Percentiles rank a stretch among this genome's conserved stretches.
phyloP scores from a whole-genome alignment of 2,888 invertebrate genomes.

The Heliconius sara region DNA sequence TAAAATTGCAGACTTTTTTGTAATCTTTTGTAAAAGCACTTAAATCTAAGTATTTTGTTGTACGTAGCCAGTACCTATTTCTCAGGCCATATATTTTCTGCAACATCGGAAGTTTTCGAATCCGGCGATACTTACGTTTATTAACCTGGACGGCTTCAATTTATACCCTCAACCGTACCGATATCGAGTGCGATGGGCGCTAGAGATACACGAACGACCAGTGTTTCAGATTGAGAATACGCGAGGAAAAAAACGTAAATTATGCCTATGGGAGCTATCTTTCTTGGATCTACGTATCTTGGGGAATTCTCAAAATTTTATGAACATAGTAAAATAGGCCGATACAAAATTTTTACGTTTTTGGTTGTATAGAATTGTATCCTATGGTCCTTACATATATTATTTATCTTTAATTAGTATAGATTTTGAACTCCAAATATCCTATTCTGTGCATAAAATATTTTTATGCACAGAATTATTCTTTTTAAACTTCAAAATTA shows the following conservation, averaged over 20 bases:
- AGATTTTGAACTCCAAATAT: neutral
- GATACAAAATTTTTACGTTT: neutral
- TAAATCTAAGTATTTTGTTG: neutral
- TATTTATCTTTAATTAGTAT: neutral
- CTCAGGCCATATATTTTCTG: slow-evolving; percentile 26
- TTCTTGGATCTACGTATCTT: neutral
- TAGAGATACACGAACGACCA: slow-evolving; percentile 7
- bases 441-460: neutral
- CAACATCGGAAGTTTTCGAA: slow-evolving; percentile 36
- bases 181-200: slow-evolving; percentile 25
- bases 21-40: neutral
- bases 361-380: neutral
- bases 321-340: neutral
- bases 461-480: neutral
- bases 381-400: no score
- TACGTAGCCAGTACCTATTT: neutral
- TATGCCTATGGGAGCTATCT: neutral
- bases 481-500: neutral
- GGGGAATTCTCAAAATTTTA: neutral
- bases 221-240: slow-evolving; percentile 3
- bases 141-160: slow-evolving; percentile 32
- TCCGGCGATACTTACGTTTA: slow-evolving; percentile 35
- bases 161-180: slow-evolving; percentile 30
- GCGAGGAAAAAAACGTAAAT: slow-evolving; percentile 5
- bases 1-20: neutral